Base-by-base conservation (phyloP, 2,113 vertebrate species). In the Dicaeum eximium region DNA sequence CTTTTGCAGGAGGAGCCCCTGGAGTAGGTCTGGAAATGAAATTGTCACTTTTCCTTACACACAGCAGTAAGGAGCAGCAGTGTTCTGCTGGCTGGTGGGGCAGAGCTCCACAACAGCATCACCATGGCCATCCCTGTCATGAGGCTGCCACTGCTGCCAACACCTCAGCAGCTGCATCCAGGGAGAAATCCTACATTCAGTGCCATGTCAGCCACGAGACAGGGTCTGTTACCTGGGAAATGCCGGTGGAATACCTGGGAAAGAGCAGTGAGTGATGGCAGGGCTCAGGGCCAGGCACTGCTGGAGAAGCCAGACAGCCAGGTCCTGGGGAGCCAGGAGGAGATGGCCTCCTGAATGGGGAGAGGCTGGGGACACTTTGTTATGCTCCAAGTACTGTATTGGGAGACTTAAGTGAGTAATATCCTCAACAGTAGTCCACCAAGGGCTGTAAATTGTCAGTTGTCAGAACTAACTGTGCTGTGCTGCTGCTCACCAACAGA, bases 391-490 rank as follows among this genome's bases (percentile, higher is more conserved):
- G 58, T 70, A 35, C 64, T 81, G 24, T 9, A n/a, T 7, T 84
- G 75, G 84, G 57, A 90, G 31, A 8, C 44, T 53, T 53, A 21
- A 65, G 47, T 57, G 73, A 91, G 62, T 37, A 87, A 82, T 82
- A 53, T 15, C 87, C 78, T 51, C 30, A 87, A 50, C 50, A 40
- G 70, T 31, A 38, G 15, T 38, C 73, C 75, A 87, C 61, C 69
- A 79, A 75, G 10, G 11, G 60, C 90, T 71, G 61, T 92, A 89
- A 88, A 84, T 74, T 87, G 51, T 35, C 48, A 23, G 23, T 7
- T 84, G 86, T 84, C 78, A 89, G 66, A 86, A 60, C 75, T 27
- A 74, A 53, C 77, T 71, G 80, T 48, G 83, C 84, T 67, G n/a
- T 9, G 66, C 84, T 81, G 50, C 84, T 65, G 61, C 38, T 79